A percentile compares a stretch with the other conserved stretches of the same genome.
Evolutionary conservation across 2,113 vertebrate species (phyloP).

Genomic region (Sander vitreus): DNA sequence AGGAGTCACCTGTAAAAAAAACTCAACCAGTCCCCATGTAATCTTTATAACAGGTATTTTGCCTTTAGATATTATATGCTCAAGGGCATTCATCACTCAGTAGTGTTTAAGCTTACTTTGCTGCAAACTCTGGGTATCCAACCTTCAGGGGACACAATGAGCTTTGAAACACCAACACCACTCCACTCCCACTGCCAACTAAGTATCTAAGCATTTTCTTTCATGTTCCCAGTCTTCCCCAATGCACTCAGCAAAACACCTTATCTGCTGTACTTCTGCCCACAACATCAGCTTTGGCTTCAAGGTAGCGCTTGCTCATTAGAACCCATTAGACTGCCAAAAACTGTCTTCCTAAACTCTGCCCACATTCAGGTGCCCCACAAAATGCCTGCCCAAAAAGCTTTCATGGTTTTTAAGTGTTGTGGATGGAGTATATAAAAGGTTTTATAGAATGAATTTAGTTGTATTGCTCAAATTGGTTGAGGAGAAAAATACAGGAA

Average conservation of each 20-base stretch:
- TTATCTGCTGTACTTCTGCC: constrained; percentile 19
- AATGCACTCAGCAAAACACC: constrained; percentile 3
- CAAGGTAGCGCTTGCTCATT: constrained; percentile 10
- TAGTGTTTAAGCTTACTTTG: constrained; percentile 14
- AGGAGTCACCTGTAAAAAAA: constrained; percentile 10
- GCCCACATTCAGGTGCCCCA: neutral
- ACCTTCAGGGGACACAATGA: constrained; percentile 23
- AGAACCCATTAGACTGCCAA: neutral
- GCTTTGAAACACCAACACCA: constrained; percentile 34
- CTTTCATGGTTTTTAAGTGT: neutral
- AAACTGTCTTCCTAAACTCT: neutral
- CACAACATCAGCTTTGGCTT: constrained; percentile 35
- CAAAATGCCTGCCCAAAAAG: neutral
- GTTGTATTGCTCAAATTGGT: neutral
- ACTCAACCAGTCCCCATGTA: neutral
- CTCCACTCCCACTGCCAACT: constrained; percentile 46
- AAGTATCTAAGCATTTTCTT: constrained; percentile 25
- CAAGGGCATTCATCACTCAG: neutral
- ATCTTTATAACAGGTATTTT: neutral
- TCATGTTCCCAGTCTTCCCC: constrained; percentile 39
- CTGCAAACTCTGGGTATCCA: constrained; percentile 12
- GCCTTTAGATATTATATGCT: neutral
- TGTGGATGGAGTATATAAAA: too few relatives aligned
- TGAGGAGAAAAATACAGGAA: neutral
- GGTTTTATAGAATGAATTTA: neutral